A percentile compares a stretch with the other conserved stretches of the same genome.
These are phyloP conservation scores for Autographa pulchrina DNA, from an alignment of 2,888 invertebrate species.

Conservation along the genomic window DNA sequence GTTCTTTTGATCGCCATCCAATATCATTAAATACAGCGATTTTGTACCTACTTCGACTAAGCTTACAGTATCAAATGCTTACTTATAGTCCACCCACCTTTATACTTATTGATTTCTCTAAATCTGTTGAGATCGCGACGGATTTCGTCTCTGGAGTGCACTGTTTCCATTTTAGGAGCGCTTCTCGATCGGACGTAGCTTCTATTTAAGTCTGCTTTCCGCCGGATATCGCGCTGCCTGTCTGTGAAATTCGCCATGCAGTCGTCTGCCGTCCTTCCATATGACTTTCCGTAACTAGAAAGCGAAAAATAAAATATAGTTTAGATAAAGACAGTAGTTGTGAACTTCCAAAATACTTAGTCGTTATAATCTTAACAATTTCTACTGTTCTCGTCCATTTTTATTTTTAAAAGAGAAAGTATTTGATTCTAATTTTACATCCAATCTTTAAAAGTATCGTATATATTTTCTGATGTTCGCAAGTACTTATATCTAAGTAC, in stretches of 20 bases:
- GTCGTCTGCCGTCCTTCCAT: constrained; percentile 89
- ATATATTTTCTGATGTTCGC: background rate
- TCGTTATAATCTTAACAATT: no score
- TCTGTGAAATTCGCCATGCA: constrained; percentile 89
- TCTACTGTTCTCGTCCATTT: no score
- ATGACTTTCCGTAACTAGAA: constrained; percentile 88
- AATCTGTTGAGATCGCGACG: constrained; percentile 85
- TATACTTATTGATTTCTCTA: constrained; percentile 87
- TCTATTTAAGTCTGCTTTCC: constrained; percentile 81
- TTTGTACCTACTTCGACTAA: background rate
- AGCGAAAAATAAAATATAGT: background rate
- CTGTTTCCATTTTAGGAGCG: constrained; percentile 89
- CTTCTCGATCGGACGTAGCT: constrained; percentile 86
- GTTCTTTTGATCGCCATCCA: no score
- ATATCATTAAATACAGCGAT: background rate
- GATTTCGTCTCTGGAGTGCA: constrained; percentile 89
- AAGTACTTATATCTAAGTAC: constrained; percentile 22
- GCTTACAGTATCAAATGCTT: constrained; percentile 17
- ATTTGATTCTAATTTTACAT: background rate
- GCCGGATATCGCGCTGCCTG: constrained; percentile 80
- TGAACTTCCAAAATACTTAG: no score
- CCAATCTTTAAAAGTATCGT: background rate
- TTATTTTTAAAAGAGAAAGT: background rate
- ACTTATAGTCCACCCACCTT: constrained; percentile 73
- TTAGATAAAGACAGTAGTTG: no score